Conservation (phyloP, 2,113 vertebrate genomes). For the Gavia stellata region DNA sequence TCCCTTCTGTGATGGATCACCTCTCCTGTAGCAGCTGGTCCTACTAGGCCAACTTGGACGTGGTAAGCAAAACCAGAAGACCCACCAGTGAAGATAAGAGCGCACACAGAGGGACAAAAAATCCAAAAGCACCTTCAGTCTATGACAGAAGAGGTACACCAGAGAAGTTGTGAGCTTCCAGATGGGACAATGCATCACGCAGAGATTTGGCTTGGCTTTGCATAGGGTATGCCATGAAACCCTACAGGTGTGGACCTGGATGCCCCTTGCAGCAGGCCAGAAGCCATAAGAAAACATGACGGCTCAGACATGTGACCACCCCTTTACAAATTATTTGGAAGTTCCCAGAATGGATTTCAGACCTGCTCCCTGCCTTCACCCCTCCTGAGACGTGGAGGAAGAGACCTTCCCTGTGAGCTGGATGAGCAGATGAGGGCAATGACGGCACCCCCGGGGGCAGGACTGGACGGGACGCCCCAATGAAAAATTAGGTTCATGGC, state of each 20-base stretch:
- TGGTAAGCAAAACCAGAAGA: neutral
- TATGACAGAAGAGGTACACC: neutral
- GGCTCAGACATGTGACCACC: rapidly evolving
- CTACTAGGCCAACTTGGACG: rapidly evolving
- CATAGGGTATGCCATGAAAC: neutral
- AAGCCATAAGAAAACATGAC: rapidly evolving
- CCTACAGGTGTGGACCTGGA: neutral
- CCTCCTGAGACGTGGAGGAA: rapidly evolving
- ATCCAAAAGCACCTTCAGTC: neutral
- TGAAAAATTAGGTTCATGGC: neutral
- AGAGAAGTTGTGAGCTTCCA: neutral
- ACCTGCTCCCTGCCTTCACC: neutral
- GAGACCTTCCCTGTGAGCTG: neutral
- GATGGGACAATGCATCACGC: neutral
- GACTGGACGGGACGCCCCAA: rapidly evolving
- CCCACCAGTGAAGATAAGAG: neutral
- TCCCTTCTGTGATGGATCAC: rapidly evolving
- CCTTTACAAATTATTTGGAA: rapidly evolving
- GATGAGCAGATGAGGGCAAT: neutral
- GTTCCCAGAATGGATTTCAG: neutral
- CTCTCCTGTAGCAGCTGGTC: neutral
- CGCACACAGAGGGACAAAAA: neutral
- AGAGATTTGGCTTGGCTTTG: neutral
- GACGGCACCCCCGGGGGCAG: neutral
- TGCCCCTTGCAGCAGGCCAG: neutral